phyloP scores from a whole-genome alignment of 2,797 vertebrate genomes.

The Eurystomus glaucurus region DNA sequence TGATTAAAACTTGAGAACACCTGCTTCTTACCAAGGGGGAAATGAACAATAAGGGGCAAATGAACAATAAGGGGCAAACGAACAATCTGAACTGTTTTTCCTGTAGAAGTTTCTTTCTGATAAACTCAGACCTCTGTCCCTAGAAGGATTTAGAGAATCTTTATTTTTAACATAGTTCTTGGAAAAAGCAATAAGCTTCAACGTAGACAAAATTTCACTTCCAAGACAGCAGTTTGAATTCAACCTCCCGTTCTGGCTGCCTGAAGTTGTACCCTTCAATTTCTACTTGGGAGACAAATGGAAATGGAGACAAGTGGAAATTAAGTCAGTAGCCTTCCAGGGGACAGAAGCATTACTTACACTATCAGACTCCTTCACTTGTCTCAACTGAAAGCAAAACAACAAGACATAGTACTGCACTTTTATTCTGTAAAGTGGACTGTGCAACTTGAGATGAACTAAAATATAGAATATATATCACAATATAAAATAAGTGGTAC shows the following conservation, averaged over 20 bases:
- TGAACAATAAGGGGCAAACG: not conserved
- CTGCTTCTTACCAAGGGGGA: not conserved
- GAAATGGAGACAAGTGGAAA: not conserved
- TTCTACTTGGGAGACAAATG: not conserved
- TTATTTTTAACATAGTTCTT: not conserved
- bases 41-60: accelerated
- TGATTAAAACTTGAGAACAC: not conserved
- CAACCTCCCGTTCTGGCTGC: not conserved
- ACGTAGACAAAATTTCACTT: not conserved
- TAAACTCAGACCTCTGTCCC: not conserved
- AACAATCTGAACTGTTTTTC: not conserved
- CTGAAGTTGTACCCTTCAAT: not conserved
- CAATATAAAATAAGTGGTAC: not conserved
- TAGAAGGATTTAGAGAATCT: not conserved
- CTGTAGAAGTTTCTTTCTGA: not conserved
- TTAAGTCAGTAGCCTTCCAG: not conserved
- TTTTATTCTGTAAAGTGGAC: not conserved
- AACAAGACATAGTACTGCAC: not conserved
- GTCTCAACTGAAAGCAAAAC: not conserved
- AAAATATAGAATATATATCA: not conserved
- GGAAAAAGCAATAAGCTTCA: not conserved
- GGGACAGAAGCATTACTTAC: not conserved
- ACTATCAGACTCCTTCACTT: not conserved
- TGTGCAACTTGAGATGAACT: not conserved
- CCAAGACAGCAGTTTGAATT: not conserved